A percentile compares a stretch with the other conserved stretches of the same genome.
phyloP scores from a whole-genome alignment of 53 echinoderm and acorn worm species.

The Crossaster papposus region DNA sequence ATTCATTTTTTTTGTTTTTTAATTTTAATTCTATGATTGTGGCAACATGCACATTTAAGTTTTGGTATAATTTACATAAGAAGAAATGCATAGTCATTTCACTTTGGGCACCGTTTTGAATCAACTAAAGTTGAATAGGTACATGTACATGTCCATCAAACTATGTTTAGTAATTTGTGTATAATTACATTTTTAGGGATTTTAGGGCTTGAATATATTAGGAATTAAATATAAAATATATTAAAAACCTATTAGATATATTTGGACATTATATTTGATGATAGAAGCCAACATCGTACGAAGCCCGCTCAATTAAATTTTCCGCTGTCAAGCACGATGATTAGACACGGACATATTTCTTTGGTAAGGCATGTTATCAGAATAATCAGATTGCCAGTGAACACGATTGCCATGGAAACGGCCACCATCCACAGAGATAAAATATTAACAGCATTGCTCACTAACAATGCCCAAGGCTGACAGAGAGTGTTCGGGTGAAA shows the following conservation, averaged over 20 bases:
- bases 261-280: neutral
- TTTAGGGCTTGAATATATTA: too few relatives aligned
- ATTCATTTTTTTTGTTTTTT: too few relatives aligned
- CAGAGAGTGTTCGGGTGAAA: neutral
- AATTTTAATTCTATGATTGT: too few relatives aligned
- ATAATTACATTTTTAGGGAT: too few relatives aligned
- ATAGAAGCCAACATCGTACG: neutral
- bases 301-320: neutral
- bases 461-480: neutral
- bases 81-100: too few relatives aligned
- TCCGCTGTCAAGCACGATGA: neutral
- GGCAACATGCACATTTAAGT: too few relatives aligned
- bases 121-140: too few relatives aligned
- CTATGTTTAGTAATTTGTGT: too few relatives aligned
- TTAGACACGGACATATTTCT: neutral
- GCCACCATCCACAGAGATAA: constrained; percentile 15
- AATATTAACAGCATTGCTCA: neutral
- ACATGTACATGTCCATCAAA: too few relatives aligned
- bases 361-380: neutral
- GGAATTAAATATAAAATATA: too few relatives aligned
- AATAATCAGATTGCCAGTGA: constrained; percentile 1
- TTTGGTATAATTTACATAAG: too few relatives aligned
- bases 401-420: constrained; percentile 17
- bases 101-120: too few relatives aligned
- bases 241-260: neutral